phyloP scores from a whole-genome alignment of 2,797 vertebrate species.

The Gymnoscopelus microlampas region DNA sequence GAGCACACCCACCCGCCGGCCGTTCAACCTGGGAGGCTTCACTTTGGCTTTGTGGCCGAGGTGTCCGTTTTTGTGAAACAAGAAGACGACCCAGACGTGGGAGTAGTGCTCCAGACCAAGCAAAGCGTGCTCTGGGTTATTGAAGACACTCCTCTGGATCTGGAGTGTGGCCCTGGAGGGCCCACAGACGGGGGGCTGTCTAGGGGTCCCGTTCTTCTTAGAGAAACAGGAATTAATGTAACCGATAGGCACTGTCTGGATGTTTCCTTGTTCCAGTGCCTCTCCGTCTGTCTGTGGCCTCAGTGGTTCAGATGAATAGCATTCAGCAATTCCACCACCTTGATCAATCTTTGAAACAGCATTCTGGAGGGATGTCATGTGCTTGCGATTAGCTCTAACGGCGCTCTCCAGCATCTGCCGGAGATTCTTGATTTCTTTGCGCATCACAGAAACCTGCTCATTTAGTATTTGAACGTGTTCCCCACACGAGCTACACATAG shows the following conservation, averaged over 20 bases:
- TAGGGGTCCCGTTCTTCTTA: slow-evolving; percentile 88
- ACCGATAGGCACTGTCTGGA: slow-evolving; percentile 87
- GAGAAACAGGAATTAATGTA: slow-evolving; percentile 89
- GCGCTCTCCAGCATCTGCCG: slow-evolving; percentile 78
- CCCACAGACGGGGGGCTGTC: slow-evolving; percentile 87
- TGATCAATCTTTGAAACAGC: slow-evolving; percentile 54
- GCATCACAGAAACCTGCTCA: slow-evolving; percentile 82
- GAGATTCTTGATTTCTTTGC: slow-evolving; percentile 83
- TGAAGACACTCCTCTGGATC: slow-evolving; percentile 85
- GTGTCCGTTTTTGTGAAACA: slow-evolving; percentile 92
- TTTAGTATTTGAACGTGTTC: slow-evolving; percentile 60
- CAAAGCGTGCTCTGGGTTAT: slow-evolving; percentile 88
- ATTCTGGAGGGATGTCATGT: slow-evolving; percentile 69
- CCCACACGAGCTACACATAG: slow-evolving; percentile 46
- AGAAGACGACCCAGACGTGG: slow-evolving; percentile 91
- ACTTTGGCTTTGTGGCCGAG: slow-evolving; percentile 90
- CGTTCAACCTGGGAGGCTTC: slow-evolving; percentile 88
- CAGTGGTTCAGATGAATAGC: background rate
- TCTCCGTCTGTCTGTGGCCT: background rate
- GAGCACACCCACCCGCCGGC: slow-evolving; percentile 87
- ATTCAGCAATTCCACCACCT: background rate
- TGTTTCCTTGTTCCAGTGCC: slow-evolving; percentile 81
- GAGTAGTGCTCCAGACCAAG: slow-evolving; percentile 89
- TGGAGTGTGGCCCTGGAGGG: slow-evolving; percentile 84
- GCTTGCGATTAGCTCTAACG: slow-evolving; percentile 77